These are phyloP conservation scores for Turritopsis dohrnii DNA, from an alignment of 30 jellyfish, hydroid and myxozoan genomes.

Conservation along the genomic window DNA sequence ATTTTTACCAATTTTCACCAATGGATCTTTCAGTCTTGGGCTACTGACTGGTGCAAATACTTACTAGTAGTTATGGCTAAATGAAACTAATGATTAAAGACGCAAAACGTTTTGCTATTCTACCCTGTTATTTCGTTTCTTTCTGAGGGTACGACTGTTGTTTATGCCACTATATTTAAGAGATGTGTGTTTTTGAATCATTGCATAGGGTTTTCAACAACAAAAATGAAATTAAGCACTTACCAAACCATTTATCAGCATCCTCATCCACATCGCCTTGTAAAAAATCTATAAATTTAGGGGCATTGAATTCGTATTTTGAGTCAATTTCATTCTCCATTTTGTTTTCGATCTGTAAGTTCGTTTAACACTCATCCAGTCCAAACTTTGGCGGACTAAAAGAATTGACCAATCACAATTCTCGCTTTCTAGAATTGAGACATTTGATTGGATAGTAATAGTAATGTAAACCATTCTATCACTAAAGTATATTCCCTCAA, in stretches of 20 bases:
- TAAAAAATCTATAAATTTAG: constrained; percentile 75
- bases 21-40: no score
- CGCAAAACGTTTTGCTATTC: no score
- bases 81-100: no score
- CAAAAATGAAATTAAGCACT: constrained; percentile 8
- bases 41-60: no score
- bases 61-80: no score
- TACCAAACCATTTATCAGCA: constrained; percentile 94
- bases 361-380: constrained; percentile 12
- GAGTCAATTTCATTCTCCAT: constrained; percentile 38
- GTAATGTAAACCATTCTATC: background rate
- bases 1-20: no score
- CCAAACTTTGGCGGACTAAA: constrained; percentile 34
- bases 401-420: constrained; percentile 22
- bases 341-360: constrained; percentile 10
- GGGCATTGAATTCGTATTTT: constrained; percentile 89
- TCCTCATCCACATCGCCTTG: constrained; percentile 69
- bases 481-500: background rate
- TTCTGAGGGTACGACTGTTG: no score
- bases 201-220: no score
- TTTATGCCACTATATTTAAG: no score
- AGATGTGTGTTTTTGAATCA: no score
- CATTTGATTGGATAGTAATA: background rate
- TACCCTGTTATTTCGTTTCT: no score
- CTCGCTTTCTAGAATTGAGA: background rate